Conservation (phyloP, 2,113 vertebrate species). For the Passer montanus region DNA sequence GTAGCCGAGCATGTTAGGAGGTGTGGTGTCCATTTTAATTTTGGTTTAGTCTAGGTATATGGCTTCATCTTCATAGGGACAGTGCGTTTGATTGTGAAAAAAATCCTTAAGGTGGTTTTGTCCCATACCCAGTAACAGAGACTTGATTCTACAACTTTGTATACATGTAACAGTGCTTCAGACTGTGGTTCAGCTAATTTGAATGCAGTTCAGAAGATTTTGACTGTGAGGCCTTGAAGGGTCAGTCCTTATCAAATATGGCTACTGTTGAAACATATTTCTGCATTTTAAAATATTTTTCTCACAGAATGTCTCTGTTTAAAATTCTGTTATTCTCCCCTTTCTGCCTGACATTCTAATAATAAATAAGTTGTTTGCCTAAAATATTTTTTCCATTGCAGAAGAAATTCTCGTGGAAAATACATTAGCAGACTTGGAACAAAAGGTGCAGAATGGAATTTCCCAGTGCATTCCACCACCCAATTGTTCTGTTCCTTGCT, state of each 20-base stretch:
- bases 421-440: slow-evolving; percentile 21
- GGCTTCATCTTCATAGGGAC: neutral
- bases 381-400: slow-evolving; percentile 9
- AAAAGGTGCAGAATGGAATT: slow-evolving; percentile 4
- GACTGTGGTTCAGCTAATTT: neutral
- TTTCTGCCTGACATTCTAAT: slow-evolving; percentile 6
- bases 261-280: neutral
- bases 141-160: neutral
- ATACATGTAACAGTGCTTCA: accelerated
- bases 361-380: slow-evolving; percentile 24
- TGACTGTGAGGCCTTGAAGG: neutral
- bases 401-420: slow-evolving; percentile 48
- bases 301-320: neutral
- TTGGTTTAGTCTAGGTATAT: accelerated
- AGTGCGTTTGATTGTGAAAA: neutral
- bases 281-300: neutral
- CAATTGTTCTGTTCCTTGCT: neutral
- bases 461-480: neutral
- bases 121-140: accelerated
- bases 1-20: neutral
- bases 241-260: neutral
- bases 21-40: neutral
- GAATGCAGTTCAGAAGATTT: neutral
- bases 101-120: neutral
- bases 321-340: neutral